Conservation (phyloP, 2,113 vertebrate genomes). For the Holacanthus passer region DNA sequence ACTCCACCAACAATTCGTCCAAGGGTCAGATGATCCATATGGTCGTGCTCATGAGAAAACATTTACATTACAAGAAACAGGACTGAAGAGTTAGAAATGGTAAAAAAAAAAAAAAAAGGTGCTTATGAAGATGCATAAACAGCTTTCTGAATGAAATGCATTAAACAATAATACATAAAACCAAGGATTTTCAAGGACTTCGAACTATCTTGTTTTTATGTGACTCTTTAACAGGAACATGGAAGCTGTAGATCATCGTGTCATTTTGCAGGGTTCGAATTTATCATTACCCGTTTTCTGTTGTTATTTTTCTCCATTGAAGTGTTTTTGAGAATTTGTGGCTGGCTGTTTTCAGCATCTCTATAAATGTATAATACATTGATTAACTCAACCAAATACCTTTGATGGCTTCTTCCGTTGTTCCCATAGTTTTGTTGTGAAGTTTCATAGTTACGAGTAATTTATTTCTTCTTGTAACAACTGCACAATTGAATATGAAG, state of each 20-base stretch:
- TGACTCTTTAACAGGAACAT: neutral
- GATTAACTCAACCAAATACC: neutral
- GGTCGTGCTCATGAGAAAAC: slow-evolving; percentile 55
- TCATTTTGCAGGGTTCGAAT: neutral
- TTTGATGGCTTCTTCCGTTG: slow-evolving; percentile 2
- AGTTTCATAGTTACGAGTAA: too few relatives aligned
- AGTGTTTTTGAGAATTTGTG: neutral
- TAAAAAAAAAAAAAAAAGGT: too few relatives aligned
- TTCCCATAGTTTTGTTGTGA: neutral
- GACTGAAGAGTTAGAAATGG: slow-evolving; percentile 38
- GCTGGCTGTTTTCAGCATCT: neutral
- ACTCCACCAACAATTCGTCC: slow-evolving; percentile 53
- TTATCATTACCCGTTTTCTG: too few relatives aligned
- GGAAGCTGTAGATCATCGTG: neutral
- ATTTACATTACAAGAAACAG: slow-evolving; percentile 72
- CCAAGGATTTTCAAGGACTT: neutral
- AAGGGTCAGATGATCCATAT: slow-evolving; percentile 57
- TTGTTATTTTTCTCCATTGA: too few relatives aligned
- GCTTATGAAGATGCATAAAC: slow-evolving; percentile 55
- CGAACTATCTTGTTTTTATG: neutral
- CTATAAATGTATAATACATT: neutral
- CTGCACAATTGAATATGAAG: neutral
- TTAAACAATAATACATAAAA: slow-evolving; percentile 17
- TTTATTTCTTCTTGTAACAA: neutral
- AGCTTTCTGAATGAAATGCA: slow-evolving; percentile 14